Evolutionary conservation across 2,888 invertebrate genomes (phyloP).

Genomic region (Ethmia dodecea): DNA sequence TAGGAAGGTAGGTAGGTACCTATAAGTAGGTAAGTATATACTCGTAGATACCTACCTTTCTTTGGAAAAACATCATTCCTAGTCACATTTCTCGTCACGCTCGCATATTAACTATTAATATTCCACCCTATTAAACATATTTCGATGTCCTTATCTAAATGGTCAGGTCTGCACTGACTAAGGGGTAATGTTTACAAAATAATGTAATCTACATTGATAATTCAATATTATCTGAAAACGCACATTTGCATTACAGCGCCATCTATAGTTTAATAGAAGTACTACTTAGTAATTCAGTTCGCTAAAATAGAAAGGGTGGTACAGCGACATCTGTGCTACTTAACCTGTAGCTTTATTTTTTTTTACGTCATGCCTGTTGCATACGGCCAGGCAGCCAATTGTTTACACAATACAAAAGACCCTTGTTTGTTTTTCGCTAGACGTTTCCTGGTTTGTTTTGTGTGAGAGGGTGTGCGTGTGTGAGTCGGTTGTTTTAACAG

Average conservation of each 20-base stretch:
- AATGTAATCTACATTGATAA: too few species aligned
- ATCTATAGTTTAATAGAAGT: conserved; percentile 38
- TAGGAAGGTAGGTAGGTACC: too few species aligned
- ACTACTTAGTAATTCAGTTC: conserved; percentile 12
- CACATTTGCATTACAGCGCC: conserved; percentile 31
- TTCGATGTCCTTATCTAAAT: too few species aligned
- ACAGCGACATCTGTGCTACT: conserved; percentile 43
- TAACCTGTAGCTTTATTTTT: conserved; percentile 60
- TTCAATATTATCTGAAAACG: too few species aligned
- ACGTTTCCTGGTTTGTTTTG: conserved; percentile 78
- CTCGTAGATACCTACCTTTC: too few species aligned
- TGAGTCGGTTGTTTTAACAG: conserved; percentile 67
- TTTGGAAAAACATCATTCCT: too few species aligned
- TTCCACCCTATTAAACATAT: too few species aligned
- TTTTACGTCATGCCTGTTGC: conserved; percentile 74
- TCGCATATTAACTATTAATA: too few species aligned
- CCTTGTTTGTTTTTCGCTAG: conserved; percentile 78
- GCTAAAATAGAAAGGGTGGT: conserved; percentile 9
- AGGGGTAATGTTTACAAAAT: too few species aligned
- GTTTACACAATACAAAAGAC: conserved; percentile 77
- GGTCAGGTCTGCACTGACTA: too few species aligned
- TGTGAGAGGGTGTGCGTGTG: conserved; percentile 48
- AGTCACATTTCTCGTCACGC: too few species aligned
- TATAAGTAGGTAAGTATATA: too few species aligned
- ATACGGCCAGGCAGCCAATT: conserved; percentile 66